These are phyloP conservation scores for Coecobrya sp. DNA, from an alignment of 2,888 invertebrate species.

Conservation along the genomic window DNA sequence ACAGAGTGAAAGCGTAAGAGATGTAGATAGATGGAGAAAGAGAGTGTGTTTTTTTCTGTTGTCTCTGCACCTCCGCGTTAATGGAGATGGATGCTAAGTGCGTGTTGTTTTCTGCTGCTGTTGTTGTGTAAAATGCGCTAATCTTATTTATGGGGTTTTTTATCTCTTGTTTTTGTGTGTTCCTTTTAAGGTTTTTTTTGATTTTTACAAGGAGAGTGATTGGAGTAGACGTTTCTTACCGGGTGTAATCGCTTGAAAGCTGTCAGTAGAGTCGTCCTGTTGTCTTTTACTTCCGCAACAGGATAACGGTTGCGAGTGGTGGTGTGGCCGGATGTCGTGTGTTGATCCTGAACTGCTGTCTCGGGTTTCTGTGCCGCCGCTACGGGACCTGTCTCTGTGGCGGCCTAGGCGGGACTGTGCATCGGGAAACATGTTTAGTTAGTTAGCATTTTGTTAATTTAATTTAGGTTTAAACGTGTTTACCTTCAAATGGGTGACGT, in stretches of 20 bases:
- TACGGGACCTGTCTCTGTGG: conserved; percentile 84
- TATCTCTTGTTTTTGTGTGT: not conserved
- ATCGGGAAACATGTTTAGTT: not conserved
- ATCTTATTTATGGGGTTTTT: no score
- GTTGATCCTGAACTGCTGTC: conserved; percentile 18
- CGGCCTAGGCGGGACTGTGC: conserved; percentile 84
- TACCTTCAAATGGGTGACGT: conserved; percentile 86
- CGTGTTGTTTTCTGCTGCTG: no score
- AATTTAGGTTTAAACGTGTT: no score
- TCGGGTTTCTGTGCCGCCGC: conserved; percentile 41
- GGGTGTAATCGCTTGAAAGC: conserved; percentile 77
- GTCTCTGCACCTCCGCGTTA: no score
- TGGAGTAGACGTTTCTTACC: conserved; percentile 35
- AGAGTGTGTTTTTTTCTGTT: no score
- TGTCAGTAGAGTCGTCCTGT: conserved; percentile 83
- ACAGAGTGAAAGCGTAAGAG: no score
- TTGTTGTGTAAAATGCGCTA: no score
- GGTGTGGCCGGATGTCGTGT: conserved; percentile 40
- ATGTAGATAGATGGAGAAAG: no score
- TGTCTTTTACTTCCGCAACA: conserved; percentile 85
- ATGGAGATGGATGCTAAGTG: no score
- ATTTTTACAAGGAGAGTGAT: not conserved
- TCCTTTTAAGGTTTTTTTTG: not conserved
- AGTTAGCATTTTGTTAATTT: not conserved
- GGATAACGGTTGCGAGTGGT: conserved; percentile 63